Evolutionary conservation across 2,113 vertebrate species (phyloP).

Genomic region (Saccopteryx bilineata): DNA sequence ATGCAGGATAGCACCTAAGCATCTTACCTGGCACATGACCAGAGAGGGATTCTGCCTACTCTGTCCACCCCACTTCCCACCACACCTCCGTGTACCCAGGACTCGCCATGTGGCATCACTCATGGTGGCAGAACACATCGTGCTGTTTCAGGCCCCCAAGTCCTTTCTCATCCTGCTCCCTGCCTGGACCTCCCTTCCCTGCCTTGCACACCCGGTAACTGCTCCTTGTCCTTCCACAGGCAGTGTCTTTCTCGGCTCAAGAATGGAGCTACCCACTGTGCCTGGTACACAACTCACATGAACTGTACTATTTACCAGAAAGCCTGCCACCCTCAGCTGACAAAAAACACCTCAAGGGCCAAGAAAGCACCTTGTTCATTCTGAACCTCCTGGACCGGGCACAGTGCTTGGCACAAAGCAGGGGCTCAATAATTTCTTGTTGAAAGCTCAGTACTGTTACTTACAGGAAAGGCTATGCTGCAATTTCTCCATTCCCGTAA

Average conservation of each 20-base stretch:
- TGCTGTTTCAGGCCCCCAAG: neutral
- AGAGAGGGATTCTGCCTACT: neutral
- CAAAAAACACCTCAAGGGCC: neutral
- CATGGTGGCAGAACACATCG: neutral
- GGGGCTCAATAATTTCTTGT: neutral
- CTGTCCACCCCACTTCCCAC: neutral
- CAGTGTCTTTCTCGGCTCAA: neutral
- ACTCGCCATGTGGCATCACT: neutral
- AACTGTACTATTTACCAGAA: neutral
- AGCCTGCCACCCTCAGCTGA: neutral
- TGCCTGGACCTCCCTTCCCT: neutral
- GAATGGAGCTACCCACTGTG: neutral
- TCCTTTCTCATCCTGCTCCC: neutral
- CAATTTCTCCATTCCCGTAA: neutral
- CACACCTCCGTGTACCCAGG: neutral
- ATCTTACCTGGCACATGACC: neutral
- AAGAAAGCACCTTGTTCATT: neutral
- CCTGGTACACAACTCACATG: fast-evolving
- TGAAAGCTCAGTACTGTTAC: neutral
- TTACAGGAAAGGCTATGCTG: constrained; percentile 25
- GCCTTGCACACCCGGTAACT: neutral
- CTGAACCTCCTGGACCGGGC: neutral
- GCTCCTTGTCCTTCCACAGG: neutral
- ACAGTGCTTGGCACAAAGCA: neutral
- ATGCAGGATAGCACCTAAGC: neutral